Evolutionary conservation across 2,797 vertebrate species (phyloP).

Genomic region (Hyperoplus lanceolatus): DNA sequence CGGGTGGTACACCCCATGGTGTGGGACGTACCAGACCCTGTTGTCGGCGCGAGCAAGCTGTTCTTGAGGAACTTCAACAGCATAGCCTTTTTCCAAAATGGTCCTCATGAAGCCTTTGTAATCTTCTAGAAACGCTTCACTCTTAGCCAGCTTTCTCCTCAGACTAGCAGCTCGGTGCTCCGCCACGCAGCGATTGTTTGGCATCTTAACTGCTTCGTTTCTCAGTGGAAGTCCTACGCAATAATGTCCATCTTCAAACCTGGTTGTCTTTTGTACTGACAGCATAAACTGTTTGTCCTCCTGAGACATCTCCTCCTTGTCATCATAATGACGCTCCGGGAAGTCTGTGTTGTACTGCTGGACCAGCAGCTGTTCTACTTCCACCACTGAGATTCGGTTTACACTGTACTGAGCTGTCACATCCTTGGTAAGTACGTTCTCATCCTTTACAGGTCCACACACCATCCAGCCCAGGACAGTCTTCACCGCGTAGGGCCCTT

Average conservation of each 20-base stretch:
- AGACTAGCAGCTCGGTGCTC: background rate
- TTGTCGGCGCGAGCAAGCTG: background rate
- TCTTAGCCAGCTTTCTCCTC: background rate
- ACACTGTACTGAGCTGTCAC: background rate
- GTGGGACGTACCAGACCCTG: background rate
- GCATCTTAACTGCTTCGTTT: background rate
- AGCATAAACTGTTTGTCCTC: constrained; percentile 24
- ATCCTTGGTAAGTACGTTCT: background rate
- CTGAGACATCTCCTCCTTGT: background rate
- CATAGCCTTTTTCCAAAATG: background rate
- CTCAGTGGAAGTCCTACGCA: accelerated
- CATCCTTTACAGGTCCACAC: background rate
- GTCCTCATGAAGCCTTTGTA: constrained; percentile 37
- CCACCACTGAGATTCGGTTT: background rate
- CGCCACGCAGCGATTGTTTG: background rate
- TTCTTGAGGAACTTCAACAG: background rate
- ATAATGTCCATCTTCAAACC: background rate
- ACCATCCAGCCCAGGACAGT: background rate
- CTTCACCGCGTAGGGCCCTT: too few relatives aligned
- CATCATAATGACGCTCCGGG: background rate
- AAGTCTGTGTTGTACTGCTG: background rate
- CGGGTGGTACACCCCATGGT: background rate
- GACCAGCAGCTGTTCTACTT: background rate
- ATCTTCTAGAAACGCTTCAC: background rate
- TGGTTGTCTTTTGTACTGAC: background rate